Percentiles rank a stretch among this genome's conserved stretches.
Conservation (phyloP, 2,797 vertebrate genomes). For the Ctenopoma kingsleyae region DNA sequence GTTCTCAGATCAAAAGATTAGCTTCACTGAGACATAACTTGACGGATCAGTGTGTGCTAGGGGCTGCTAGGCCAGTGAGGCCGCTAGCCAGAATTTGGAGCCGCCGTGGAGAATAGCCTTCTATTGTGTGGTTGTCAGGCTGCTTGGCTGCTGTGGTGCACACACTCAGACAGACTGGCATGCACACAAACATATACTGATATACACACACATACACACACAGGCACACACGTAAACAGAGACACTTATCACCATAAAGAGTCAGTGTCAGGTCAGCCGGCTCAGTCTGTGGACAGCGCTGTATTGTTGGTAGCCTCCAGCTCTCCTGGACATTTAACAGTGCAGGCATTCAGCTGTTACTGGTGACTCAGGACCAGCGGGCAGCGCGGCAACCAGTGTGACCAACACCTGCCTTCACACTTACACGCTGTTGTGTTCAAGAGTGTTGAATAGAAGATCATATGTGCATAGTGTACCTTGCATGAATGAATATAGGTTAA, state of each 20-base stretch:
- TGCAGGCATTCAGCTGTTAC: slow-evolving; percentile 72
- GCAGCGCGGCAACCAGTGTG: slow-evolving; percentile 53
- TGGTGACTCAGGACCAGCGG: slow-evolving; percentile 78
- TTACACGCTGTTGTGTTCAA: slow-evolving; percentile 51
- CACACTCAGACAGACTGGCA: slow-evolving; percentile 57
- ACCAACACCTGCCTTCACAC: slow-evolving; percentile 76
- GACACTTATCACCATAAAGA: slow-evolving; percentile 69
- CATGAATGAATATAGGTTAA: neutral
- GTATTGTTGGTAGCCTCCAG: slow-evolving; percentile 76
- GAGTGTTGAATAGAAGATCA: slow-evolving; percentile 5
- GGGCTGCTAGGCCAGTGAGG: slow-evolving; percentile 35
- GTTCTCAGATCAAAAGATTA: slow-evolving; percentile 70
- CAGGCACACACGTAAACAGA: slow-evolving; percentile 48
- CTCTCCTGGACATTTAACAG: slow-evolving; percentile 72
- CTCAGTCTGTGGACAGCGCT: slow-evolving; percentile 68
- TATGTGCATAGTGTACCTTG: neutral
- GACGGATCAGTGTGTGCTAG: slow-evolving; percentile 59
- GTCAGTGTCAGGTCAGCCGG: slow-evolving; percentile 75
- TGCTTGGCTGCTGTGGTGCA: slow-evolving; percentile 50
- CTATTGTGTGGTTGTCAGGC: slow-evolving; percentile 69
- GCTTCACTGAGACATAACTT: slow-evolving; percentile 53
- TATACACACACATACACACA: slow-evolving; percentile 18
- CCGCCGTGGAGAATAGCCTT: slow-evolving; percentile 51
- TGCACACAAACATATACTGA: slow-evolving; percentile 51
- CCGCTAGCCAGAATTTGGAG: slow-evolving; percentile 50